A percentile compares a stretch with the other conserved stretches of the same genome.
These are phyloP conservation scores for Orius insidiosus DNA, from an alignment of 1,140 invertebrate genomes.

Conservation along the genomic window DNA sequence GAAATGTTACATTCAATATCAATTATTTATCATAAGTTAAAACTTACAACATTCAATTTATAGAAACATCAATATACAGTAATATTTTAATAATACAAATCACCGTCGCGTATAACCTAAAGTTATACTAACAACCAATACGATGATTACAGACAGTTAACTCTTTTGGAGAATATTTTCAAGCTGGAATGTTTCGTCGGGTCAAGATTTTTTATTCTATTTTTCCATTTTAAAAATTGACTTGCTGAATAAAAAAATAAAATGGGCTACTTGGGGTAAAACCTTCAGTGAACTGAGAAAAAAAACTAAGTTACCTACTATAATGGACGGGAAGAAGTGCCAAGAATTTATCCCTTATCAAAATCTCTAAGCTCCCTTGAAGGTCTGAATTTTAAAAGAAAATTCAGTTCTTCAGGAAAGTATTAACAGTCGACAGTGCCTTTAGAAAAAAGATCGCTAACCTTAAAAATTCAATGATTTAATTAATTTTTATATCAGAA, in stretches of 20 bases:
- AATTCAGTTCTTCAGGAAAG: background rate
- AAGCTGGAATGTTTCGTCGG: constrained; percentile 6
- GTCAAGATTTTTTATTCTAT: no score
- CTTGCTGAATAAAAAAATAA: no score
- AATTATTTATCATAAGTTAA: no score
- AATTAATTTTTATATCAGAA: background rate
- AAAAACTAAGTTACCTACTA: no score
- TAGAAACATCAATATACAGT: constrained; percentile 10
- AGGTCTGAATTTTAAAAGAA: constrained; percentile 1
- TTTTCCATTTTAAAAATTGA: no score
- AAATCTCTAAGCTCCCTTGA: no score
- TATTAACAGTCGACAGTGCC: background rate
- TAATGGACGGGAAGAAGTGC: no score
- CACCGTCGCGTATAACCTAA: constrained; percentile 11
- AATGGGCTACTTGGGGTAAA: background rate
- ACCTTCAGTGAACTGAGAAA: no score
- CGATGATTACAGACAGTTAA: constrained; percentile 1
- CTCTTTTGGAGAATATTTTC: no score
- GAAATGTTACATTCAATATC: no score
- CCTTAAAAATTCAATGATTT: constrained; percentile 1
- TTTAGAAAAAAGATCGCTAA: background rate
- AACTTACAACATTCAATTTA: constrained; percentile 10
- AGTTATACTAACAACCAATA: constrained; percentile 14
- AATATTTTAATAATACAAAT: constrained; percentile 7
- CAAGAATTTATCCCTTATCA: no score